A percentile compares a stretch with the other conserved stretches of the same genome.
phyloP scores from a whole-genome alignment of 2,888 invertebrate genomes.

The Pyrgus malvae region DNA sequence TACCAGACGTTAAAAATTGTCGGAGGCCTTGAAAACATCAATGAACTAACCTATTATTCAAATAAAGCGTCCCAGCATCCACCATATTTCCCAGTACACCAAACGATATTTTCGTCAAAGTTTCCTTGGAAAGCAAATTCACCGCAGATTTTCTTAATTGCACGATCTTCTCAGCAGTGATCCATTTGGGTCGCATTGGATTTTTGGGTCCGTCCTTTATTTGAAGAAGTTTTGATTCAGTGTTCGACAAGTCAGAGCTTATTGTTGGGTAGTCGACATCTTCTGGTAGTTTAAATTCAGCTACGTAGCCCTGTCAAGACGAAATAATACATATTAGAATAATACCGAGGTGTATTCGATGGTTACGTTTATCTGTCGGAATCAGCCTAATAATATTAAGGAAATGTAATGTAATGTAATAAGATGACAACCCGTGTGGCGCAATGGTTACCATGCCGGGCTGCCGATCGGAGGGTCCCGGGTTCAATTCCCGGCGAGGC shows the following conservation, averaged over 20 bases:
- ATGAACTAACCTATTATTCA: slow-evolving; percentile 61
- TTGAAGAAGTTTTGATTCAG: slow-evolving; percentile 46
- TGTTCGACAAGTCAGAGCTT: slow-evolving; percentile 44
- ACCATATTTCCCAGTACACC: slow-evolving; percentile 60
- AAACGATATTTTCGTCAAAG: slow-evolving; percentile 61
- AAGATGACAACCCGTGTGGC: no score
- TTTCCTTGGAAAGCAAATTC: slow-evolving; percentile 55
- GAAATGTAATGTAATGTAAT: no score
- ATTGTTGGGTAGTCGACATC: slow-evolving; percentile 55
- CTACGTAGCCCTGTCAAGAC: slow-evolving; percentile 56
- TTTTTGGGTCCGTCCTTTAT: slow-evolving; percentile 49
- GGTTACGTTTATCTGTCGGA: no score
- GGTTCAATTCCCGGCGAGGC: no score
- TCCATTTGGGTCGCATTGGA: slow-evolving; percentile 58
- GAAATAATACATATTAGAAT: not conserved
- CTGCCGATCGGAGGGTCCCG: no score
- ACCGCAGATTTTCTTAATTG: slow-evolving; percentile 44
- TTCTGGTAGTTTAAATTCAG: slow-evolving; percentile 46
- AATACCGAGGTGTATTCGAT: no score
- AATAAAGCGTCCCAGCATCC: slow-evolving; percentile 67
- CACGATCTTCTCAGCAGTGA: slow-evolving; percentile 54
- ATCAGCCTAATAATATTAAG: no score
- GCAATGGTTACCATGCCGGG: no score
- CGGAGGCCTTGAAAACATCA: no score
- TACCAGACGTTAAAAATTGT: no score